Base-by-base conservation (phyloP, 2,113 vertebrate genomes). In the Hemibagrus wyckioides region DNA sequence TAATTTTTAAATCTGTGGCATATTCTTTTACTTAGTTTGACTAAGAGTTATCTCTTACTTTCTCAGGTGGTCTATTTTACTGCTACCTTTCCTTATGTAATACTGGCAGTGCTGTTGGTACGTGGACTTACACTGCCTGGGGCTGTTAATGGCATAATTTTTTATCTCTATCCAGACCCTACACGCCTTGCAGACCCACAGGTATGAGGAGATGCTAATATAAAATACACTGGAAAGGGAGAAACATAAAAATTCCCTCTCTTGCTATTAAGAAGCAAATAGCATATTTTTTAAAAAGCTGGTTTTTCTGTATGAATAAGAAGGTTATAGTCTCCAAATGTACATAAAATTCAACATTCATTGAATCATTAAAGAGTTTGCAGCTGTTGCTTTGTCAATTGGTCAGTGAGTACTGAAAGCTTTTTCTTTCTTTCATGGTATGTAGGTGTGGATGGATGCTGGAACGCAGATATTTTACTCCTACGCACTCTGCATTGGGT, bases 21-120 rank as follows among this genome's bases (percentile, higher is more conserved):
- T 89, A 6, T 59, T 73, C 7, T 41, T 57, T 57, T 28, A 28
- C 54, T 71, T 10, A 8, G 23, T 73, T 7, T 57, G 17, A 67
- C n/a, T n/a, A 21, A 73, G 3, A 7, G 10, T 63, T 36, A n/a
- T 33, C 11, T 10, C 57, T 79, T 80, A 85, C 82, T 69, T 25
- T 0, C 39, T 39, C 93, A 99, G 98, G 98, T 99, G 0, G 98
- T 99, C 75, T 99, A 99, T 88, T 96, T 99, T 81, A 99, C 98
- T 3, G 98, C 98, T 79, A 99, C 97, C 0, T 99, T 99, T 85
- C 98, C 98, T 0, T 99, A 99, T 0, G 2, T 96, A 89, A 99
- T 98, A 97, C 92, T 99, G n/a, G 15, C 94, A 19, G 93, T 97
- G 71, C 92, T 99, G 71, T 93, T 99, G 84, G 84, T 98, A n/a